Evolutionary conservation across 2,888 invertebrate species (phyloP).

Genomic region (Pomacea canaliculata): DNA sequence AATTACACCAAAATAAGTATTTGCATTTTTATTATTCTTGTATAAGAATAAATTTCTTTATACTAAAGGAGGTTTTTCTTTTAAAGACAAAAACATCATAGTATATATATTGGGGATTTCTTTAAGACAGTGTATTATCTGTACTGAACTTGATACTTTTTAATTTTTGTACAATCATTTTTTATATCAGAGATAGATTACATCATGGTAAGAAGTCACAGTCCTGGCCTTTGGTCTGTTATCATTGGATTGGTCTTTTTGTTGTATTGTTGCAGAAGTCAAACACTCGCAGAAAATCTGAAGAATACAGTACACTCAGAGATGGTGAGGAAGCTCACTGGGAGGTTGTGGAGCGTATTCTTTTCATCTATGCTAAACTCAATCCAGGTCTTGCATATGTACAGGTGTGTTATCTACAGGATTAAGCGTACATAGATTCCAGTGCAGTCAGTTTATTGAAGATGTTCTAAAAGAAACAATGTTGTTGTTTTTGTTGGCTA

Average conservation of each 20-base stretch:
- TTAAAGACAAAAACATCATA: too few species aligned
- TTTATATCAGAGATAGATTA: too few species aligned
- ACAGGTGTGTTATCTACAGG: constrained; percentile 65
- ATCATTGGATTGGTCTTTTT: too few species aligned
- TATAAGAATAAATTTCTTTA: too few species aligned
- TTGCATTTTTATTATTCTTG: too few species aligned
- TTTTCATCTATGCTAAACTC: constrained; percentile 97
- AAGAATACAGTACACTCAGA: constrained; percentile 73
- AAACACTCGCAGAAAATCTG: constrained; percentile 33
- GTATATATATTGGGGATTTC: too few species aligned
- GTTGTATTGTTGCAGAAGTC: not conserved
- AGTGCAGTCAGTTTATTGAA: not conserved
- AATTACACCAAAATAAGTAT: not conserved
- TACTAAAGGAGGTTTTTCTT: too few species aligned
- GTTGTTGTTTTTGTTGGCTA: not conserved
- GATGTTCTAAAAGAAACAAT: not conserved
- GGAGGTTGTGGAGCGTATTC: constrained; percentile 97
- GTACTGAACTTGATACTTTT: too few species aligned
- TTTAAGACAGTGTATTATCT: too few species aligned
- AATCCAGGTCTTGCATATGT: constrained; percentile 93
- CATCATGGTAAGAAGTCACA: too few species aligned
- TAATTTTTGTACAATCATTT: too few species aligned
- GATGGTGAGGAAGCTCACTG: constrained; percentile 96
- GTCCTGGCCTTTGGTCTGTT: too few species aligned
- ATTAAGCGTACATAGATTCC: not conserved